phyloP scores from a whole-genome alignment of 2,797 vertebrate genomes.

The Pelodytes ibericus region DNA sequence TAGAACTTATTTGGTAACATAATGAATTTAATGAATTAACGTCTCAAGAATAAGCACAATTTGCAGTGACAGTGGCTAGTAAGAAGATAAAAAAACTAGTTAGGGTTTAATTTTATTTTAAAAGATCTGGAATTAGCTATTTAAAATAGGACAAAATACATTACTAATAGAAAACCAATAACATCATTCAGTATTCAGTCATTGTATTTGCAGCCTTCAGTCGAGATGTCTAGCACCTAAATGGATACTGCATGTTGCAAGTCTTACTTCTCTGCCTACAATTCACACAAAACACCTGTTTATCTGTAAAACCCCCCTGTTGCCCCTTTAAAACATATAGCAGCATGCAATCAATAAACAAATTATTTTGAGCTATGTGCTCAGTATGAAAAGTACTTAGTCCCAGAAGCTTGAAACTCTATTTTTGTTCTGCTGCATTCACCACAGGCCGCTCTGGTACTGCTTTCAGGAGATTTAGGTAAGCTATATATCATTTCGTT shows the following conservation, averaged over 20 bases:
- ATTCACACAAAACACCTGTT: background rate
- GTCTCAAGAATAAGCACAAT: slow-evolving; percentile 60
- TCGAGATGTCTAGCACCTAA: no score
- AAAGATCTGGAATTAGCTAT: slow-evolving; percentile 58
- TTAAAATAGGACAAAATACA: slow-evolving; percentile 13
- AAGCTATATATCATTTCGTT: background rate
- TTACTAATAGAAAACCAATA: background rate
- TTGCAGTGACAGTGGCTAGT: slow-evolving; percentile 53
- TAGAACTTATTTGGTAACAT: slow-evolving; percentile 54
- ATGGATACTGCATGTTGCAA: no score
- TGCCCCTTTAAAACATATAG: background rate
- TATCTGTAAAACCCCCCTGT: background rate
- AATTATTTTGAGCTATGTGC: background rate
- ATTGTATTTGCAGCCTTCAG: no score
- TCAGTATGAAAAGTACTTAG: background rate
- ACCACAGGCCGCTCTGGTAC: background rate
- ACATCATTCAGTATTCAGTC: background rate
- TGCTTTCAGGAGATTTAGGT: background rate
- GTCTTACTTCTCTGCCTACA: no score
- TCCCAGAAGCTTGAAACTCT: background rate
- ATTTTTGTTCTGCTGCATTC: background rate
- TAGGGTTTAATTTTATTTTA: slow-evolving; percentile 60
- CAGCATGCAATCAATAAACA: background rate
- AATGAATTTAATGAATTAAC: slow-evolving; percentile 64
- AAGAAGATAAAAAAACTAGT: slow-evolving; percentile 59